Evolutionary conservation across 2,797 vertebrate genomes (phyloP).

Genomic region (Silurus aristotelis): DNA sequence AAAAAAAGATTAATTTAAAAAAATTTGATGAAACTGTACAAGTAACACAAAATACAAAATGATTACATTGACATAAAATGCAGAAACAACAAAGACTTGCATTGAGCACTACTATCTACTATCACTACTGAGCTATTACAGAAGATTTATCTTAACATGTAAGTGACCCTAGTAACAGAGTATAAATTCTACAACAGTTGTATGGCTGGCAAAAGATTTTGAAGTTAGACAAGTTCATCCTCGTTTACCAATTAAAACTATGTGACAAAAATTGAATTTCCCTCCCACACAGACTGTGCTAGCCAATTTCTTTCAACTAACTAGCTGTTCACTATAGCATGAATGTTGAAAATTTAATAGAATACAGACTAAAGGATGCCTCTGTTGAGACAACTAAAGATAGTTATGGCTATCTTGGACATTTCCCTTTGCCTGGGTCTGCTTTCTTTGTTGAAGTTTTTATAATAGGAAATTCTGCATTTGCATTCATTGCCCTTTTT

Average conservation of each 20-base stretch:
- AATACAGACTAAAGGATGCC: not conserved
- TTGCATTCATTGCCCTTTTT: too few species aligned
- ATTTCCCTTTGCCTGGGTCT: too few species aligned
- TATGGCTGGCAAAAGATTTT: not conserved
- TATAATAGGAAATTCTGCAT: too few species aligned
- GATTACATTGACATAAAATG: not conserved
- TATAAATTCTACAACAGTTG: not conserved
- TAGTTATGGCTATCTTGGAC: too few species aligned
- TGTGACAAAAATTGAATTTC: not conserved
- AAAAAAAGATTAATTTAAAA: not conserved
- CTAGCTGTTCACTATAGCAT: not conserved
- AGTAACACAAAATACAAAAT: not conserved
- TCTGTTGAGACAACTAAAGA: not conserved
- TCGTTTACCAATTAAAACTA: not conserved
- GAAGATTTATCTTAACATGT: not conserved
- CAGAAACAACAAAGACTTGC: too few species aligned
- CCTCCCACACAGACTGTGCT: not conserved
- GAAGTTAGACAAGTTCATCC: not conserved
- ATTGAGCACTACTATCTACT: too few species aligned
- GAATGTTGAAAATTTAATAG: not conserved
- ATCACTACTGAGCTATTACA: not conserved
- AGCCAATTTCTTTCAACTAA: not conserved
- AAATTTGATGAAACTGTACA: not conserved
- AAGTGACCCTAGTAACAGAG: not conserved
- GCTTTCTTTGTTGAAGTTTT: too few species aligned